A percentile compares a stretch with the other conserved stretches of the same genome.
Evolutionary conservation across 2,797 vertebrate species (phyloP).

Genomic region (Gorsachius magnificus): DNA sequence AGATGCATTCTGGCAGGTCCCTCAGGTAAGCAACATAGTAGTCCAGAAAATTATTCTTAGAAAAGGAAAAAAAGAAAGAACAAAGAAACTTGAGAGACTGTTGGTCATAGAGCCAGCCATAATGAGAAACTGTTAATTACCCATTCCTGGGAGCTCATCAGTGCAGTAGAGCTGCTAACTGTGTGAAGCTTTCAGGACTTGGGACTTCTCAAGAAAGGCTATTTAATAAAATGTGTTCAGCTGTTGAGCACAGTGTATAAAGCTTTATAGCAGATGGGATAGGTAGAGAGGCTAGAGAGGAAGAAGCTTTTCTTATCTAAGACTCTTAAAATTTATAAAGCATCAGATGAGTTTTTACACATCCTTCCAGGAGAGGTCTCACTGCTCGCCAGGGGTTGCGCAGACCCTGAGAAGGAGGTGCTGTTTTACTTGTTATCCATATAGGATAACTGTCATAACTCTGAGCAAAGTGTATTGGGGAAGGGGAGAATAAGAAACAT

Average conservation of each 20-base stretch:
- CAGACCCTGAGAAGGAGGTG: neutral
- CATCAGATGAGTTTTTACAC: neutral
- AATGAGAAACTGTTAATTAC: neutral
- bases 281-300: neutral
- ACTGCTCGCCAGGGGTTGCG: neutral
- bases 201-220: neutral
- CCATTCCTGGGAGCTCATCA: neutral
- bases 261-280: neutral
- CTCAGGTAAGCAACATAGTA: slow-evolving; percentile 94
- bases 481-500: neutral
- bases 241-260: neutral
- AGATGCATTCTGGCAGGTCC: slow-evolving; percentile 94
- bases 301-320: neutral
- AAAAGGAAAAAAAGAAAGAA: neutral
- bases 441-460: neutral
- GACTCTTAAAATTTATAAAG: neutral
- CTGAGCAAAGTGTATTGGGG: neutral
- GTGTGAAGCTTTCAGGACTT: neutral
- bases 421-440: neutral
- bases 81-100: neutral
- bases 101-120: neutral
- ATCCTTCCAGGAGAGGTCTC: neutral
- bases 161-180: neutral
- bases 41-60: slow-evolving; percentile 93
- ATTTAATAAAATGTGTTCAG: neutral